Percentiles rank a stretch among this genome's conserved stretches.
Evolutionary conservation across 2,797 vertebrate species (phyloP).

Genomic region (Clarias pachynema): DNA sequence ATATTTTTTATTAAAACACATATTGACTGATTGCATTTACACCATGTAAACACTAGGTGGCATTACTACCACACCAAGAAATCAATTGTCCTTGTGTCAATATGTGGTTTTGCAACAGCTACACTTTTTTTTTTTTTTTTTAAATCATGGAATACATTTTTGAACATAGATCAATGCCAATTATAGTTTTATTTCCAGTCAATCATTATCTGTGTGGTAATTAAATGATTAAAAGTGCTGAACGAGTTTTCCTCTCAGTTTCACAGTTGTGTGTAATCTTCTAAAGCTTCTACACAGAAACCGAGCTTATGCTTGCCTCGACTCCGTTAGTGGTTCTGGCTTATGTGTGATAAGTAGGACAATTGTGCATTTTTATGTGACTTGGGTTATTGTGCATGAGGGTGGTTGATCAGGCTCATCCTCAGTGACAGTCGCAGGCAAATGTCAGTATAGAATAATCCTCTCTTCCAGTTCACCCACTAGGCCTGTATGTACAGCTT

Average conservation of each 20-base stretch:
- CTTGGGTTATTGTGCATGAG: slow-evolving; percentile 30
- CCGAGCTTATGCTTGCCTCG: background rate
- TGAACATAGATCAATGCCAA: background rate
- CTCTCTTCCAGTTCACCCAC: slow-evolving; percentile 30
- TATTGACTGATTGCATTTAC: background rate
- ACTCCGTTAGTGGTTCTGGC: slow-evolving; percentile 3
- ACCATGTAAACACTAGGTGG: slow-evolving; percentile 44
- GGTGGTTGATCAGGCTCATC: slow-evolving; percentile 42
- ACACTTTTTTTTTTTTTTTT: background rate
- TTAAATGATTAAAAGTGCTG: background rate
- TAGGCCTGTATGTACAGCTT: slow-evolving; percentile 41
- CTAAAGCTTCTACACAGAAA: background rate
- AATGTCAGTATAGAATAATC: slow-evolving; percentile 37
- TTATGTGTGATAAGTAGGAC: slow-evolving; percentile 15
- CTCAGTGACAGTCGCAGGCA: slow-evolving; percentile 36
- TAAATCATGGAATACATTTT: slow-evolving; percentile 12
- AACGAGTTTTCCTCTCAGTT: background rate
- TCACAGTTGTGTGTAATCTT: background rate
- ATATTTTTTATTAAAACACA: no score
- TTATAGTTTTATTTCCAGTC: slow-evolving; percentile 1
- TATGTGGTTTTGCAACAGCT: background rate
- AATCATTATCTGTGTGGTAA: background rate
- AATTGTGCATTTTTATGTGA: slow-evolving; percentile 21
- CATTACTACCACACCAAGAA: slow-evolving; percentile 31
- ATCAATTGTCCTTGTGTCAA: background rate